Evolutionary conservation across 2,888 invertebrate species (phyloP), one percentile per base, ranked within the genome.

Genomic region (Scaeva pyrastri): DNA sequence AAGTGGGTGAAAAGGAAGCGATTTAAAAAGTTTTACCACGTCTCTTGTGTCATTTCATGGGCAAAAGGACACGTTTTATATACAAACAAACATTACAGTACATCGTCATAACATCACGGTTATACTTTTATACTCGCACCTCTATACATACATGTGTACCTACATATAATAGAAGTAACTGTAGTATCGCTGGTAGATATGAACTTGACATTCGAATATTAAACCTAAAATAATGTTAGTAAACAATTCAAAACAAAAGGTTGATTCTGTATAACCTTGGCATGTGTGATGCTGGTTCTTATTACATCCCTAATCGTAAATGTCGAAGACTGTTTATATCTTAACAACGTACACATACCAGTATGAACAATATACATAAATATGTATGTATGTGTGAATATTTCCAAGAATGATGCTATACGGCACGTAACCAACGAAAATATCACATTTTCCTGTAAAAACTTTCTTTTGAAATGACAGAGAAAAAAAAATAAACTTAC

Each of bases 151-250:
- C 1, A 12, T 7, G 0, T 11, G 4, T 26, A 7, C 12, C 1
- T 55, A 26, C 7, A 14, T 23, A 11, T 26, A n/a, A 3, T 5
- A 12, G 19, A 48, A 19, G 11, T 19, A 60, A 12, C 7, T 39
- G 39, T 10, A 4, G 31, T 1, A 31, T 31, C 0, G 31, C 26
- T 8, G 31, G 31, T 31, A 31, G 31, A 31, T 31, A 60, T 64
- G 64, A 66, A 48, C 31, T 66, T 66, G 66, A 66, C 66, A 66
- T 36, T 48, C 66, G 48, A 66, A 48, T 48, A 19, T 62, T 23
- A 56, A 16, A 31, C 26, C 6, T 31, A 31, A 31, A 31, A 31
- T 31, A 31, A 26, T 31, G 26, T 55, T n/a, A 2, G 7, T 48
- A 55, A 16, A 48, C 26, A 31, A 31, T 48, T 64, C 64, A 31